phyloP scores from a whole-genome alignment of 2,888 invertebrate species.

The Chloroclystis v-ata region DNA sequence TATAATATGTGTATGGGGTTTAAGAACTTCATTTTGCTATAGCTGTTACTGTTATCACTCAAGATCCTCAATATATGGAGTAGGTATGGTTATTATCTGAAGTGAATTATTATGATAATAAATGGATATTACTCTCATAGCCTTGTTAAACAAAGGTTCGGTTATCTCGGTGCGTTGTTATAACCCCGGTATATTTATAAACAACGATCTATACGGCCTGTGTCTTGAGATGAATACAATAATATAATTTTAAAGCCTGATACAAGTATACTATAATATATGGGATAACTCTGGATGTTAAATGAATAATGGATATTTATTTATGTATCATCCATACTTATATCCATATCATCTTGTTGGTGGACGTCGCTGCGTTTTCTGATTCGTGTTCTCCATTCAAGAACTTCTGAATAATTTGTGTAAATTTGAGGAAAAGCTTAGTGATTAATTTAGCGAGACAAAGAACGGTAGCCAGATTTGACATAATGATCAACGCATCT shows the following conservation, averaged over 20 bases:
- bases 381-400: too few relatives aligned
- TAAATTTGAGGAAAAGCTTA: too few relatives aligned
- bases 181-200: slow-evolving; percentile 34
- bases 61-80: slow-evolving; percentile 9
- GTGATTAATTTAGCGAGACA: not conserved
- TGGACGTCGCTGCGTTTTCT: too few relatives aligned
- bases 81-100: slow-evolving; percentile 20
- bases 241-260: too few relatives aligned
- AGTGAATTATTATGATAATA: slow-evolving; percentile 32
- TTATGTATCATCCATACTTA: too few relatives aligned
- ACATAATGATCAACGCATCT: slow-evolving; percentile 1
- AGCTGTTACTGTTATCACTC: not conserved
- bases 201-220: slow-evolving; percentile 15
- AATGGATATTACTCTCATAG: slow-evolving; percentile 31
- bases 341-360: too few relatives aligned
- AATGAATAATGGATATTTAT: too few relatives aligned
- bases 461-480: not conserved
- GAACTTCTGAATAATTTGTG: too few relatives aligned
- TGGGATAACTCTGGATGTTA: too few relatives aligned
- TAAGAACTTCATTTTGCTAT: not conserved
- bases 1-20: too few relatives aligned
- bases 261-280: too few relatives aligned
- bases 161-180: slow-evolving; percentile 45
- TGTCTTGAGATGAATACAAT: too few relatives aligned
- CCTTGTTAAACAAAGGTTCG: slow-evolving; percentile 42